A percentile compares a stretch with the other conserved stretches of the same genome.
These are phyloP conservation scores for Pherbina coryleti DNA, from an alignment of 2,888 invertebrate species.

Conservation along the genomic window DNA sequence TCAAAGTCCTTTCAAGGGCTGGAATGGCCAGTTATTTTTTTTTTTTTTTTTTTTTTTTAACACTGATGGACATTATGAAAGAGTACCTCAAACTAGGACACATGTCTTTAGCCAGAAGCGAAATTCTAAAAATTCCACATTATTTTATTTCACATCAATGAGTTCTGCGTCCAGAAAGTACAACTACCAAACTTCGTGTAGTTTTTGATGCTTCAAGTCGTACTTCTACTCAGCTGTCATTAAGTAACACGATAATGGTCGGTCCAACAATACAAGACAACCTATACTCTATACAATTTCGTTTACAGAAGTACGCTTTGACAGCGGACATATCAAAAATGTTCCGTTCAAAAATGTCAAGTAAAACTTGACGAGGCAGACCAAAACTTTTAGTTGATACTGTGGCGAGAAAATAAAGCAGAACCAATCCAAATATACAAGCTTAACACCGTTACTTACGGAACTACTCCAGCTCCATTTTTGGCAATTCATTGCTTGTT, in stretches of 20 bases:
- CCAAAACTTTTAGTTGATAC: background rate
- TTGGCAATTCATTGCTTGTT: too few species aligned
- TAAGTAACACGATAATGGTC: constrained; percentile 36
- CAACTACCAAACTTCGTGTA: constrained; percentile 37
- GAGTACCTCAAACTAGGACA: constrained; percentile 41
- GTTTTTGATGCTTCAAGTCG: constrained; percentile 39
- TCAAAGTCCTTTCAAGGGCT: too few species aligned
- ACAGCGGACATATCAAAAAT: constrained; percentile 34
- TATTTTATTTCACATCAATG: constrained; percentile 42
- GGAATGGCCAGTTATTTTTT: too few species aligned
- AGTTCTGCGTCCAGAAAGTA: constrained; percentile 32
- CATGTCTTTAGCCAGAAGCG: constrained; percentile 31
- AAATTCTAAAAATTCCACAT: constrained; percentile 20
- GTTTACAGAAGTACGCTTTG: background rate
- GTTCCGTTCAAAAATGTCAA: constrained; percentile 40
- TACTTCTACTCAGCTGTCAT: constrained; percentile 36
- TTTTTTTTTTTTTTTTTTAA: too few species aligned
- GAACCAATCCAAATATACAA: too few species aligned
- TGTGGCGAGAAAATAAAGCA: background rate
- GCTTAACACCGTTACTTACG: too few species aligned
- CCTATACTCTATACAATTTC: background rate
- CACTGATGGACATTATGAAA: constrained; percentile 40
- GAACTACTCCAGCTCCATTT: too few species aligned
- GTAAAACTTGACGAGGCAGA: constrained; percentile 10
- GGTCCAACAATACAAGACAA: background rate